Base-by-base conservation (phyloP, 2,113 vertebrate species). In the Garra rufa region DNA sequence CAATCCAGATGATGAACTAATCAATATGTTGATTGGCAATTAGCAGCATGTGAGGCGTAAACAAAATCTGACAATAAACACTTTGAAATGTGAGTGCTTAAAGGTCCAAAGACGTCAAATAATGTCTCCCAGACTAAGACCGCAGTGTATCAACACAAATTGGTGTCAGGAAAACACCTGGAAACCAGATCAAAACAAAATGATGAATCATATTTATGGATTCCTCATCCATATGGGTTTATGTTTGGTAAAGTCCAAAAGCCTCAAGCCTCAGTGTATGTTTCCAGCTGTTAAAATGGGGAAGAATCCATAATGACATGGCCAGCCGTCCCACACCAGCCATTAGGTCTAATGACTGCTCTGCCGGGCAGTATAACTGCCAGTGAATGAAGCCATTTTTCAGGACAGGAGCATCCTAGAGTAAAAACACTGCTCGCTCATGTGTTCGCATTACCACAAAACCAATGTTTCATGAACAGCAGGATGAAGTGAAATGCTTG, bases 341-440 rank as follows among this genome's bases (percentile, higher is more conserved):
- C 77, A 65, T 80, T 46, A 80, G n/a, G 9, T 48, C 9, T 65
- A 80, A 65, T 80, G 77, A 67, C 41, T 30, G 43, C 77, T 80
- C 43, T 80, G 41, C 43, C 30, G 59, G 41, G 59, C 10, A 48
- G 24, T 19, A 65, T 80, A 30, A 65, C 41, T 13, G 55, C 24
- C 77, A 67, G 11, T 2, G n/a, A 79, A 48, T 65, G 41, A 80
- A 43, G 77, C n/a, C 17, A 19, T 80, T 80, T 67, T 67, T 80
- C 41, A 65, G 2, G 1, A 80, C 11, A 78, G 1, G 24, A 9
- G 38, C 57, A 79, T 63, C 38, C 57, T 61, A 17, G 5, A 67
- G 24, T 61, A 48, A 46, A 80, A 44, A 17, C 26, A 67, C 15
- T n/a, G 59, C 57, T 48, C 43, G 10, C 13, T 78, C 9, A 6